These are phyloP conservation scores for Caenorhabditis wallacei DNA, from an alignment of 2,888 invertebrate species.

Conservation along the genomic window DNA sequence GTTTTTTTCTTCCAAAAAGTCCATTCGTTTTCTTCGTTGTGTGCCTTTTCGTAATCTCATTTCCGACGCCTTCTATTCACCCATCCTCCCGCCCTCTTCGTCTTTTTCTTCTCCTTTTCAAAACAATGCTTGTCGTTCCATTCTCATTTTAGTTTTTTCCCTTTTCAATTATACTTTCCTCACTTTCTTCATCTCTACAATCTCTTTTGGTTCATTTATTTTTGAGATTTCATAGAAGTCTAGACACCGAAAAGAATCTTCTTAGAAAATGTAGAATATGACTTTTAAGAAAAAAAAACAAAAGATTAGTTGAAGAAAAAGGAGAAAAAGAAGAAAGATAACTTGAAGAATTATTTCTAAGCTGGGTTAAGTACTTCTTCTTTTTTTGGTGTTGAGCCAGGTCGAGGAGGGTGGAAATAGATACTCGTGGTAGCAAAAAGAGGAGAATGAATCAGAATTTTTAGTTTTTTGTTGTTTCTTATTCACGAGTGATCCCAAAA, in stretches of 20 bases:
- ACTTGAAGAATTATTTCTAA: conserved; percentile 29
- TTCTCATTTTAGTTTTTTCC: conserved; percentile 19
- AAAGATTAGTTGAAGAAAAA: conserved; percentile 22
- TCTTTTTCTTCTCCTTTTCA: conserved; percentile 13
- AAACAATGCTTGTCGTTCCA: conserved; percentile 51
- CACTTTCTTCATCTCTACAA: not conserved
- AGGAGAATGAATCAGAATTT: not conserved
- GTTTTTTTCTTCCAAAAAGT: conserved; percentile 22
- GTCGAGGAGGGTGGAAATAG: not conserved
- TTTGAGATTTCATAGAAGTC: not conserved
- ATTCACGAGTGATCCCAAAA: no score
- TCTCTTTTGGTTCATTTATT: not conserved
- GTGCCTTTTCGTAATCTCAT: conserved; percentile 50
- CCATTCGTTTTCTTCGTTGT: conserved; percentile 38
- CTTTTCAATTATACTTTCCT: conserved; percentile 18
- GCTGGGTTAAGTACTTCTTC: conserved; percentile 45
- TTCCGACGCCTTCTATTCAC: conserved; percentile 50
- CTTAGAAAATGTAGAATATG: not conserved
- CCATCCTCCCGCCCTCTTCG: no score
- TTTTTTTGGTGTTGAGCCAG: conserved; percentile 31
- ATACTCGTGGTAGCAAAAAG: not conserved
- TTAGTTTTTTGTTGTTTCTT: not conserved
- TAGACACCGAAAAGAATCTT: no score
- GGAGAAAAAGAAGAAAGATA: conserved; percentile 28
- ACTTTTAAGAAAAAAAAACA: conserved; percentile 25